Evolutionary conservation across 2,888 invertebrate genomes (phyloP), one percentile per base, ranked within the genome.

Genomic region (Charanyca ferruginea): DNA sequence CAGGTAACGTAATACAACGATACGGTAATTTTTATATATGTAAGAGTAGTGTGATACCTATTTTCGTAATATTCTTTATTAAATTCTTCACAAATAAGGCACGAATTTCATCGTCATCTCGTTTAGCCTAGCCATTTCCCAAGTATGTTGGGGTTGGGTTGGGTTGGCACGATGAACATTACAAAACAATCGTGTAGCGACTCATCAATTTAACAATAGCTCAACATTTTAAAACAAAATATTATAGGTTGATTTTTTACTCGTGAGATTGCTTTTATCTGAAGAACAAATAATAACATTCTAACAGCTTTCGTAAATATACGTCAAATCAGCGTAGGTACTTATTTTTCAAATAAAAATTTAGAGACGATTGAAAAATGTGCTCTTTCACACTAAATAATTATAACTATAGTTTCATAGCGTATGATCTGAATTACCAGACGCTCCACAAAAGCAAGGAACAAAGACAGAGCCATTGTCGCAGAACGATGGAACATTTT

Each of bases 371-470:
- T 3, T 38, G 16, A 16, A 38, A 38, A 38, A 38, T 38, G 3
- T 4, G 16, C 13, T 22, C 13, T 48, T 22, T 4, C 1, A 11
- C 3, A 49, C 16, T 1, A 47, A 66, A 52, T 18, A 64, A 44
- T 54, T 47, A 44, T 7, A 57, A 47, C n/a, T 28, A 22, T 48
- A 53, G 49, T 18, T 53, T 55, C 35, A 60, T 62, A 70, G 67
- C 65, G 48, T 77, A 69, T 79, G 74, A 79, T 82, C 66, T 69
- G 59, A 64, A 80, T 83, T 83, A 83, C 79, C 79, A 65, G 63
- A 47, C 42, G 64, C 66, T 52, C 25, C 25, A 83, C 75, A 81
- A 77, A 76, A 69, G 63, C 62, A 20, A 7, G 18, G 66, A 81
- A 81, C 84, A 84, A 83, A 84, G 52, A 57, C 53, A 48, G 61